Base-by-base conservation (phyloP, 2,797 vertebrate species). In the Myiotriccus ornatus region DNA sequence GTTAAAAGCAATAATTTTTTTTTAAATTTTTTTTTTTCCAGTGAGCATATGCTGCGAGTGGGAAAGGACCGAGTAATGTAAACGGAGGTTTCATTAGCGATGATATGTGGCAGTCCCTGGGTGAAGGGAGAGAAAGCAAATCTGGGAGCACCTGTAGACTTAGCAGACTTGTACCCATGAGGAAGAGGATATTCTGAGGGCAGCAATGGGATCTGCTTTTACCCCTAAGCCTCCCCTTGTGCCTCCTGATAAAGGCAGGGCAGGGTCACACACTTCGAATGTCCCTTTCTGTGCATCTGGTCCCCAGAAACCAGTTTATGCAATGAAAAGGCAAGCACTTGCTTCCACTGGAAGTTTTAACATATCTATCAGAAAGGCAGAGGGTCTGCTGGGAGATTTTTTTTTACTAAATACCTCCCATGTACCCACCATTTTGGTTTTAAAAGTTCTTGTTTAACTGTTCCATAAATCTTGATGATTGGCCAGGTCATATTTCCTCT, bases 41-140 rank as follows among this genome's bases (percentile, higher is more conserved):
- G 64, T 8, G 84, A 97, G 95, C 95, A 96, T 97, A 96, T 96
- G 96, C 93, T 96, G 89, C 7, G 56, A 92, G 94, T 93, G 86
- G 95, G 92, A 95, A 96, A 96, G 95, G 97, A 90, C 56, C 9
- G 2, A 84, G n/a, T 46, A 91, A 95, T 89, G 94, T 76, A 93
- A 96, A 93, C 49, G n/a, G 86, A 96, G 93, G 95, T 95, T 97
- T 95, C 89, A 91, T 95, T 96, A 96, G 76, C 7, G 39, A 96
- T 95, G 91, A 87, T 79, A 94, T 3, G 68, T 70, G 75, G 87
- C 87, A 83, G 83, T 87, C 85, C 63, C 25, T 0, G 44, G 68
- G 89, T 91, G 43, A 91, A 93, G 79, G 67, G 39, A 87, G 41
- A 76, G 39, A 71, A 95, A 92, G 96, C 87, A 74, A 94, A 93